Percentiles rank a stretch among this genome's conserved stretches.
These are phyloP conservation scores for Lasioglossum albipes DNA, from an alignment of 1,140 invertebrate genomes.

Conservation along the genomic window DNA sequence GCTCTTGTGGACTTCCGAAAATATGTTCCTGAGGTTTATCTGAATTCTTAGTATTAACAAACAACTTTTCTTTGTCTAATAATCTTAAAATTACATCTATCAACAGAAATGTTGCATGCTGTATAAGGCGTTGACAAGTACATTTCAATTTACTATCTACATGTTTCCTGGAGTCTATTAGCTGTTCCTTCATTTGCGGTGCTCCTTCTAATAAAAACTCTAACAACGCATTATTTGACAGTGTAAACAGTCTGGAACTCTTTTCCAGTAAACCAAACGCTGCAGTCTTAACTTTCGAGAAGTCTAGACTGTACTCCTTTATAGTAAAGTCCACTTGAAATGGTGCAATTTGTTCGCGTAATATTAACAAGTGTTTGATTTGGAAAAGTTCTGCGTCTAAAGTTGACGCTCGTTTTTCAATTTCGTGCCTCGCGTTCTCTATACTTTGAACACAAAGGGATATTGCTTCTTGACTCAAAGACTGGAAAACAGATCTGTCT, in stretches of 20 bases:
- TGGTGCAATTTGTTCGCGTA: slow-evolving; percentile 98
- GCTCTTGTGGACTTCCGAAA: slow-evolving; percentile 78
- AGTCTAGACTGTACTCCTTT: slow-evolving; percentile 95
- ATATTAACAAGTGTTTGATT: slow-evolving; percentile 98
- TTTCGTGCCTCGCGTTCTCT: slow-evolving; percentile 86
- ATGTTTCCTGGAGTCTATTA: slow-evolving; percentile 96
- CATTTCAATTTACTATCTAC: slow-evolving; percentile 95
- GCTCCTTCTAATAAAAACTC: slow-evolving; percentile 95
- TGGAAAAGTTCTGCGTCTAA: slow-evolving; percentile 98
- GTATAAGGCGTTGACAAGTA: slow-evolving; percentile 95
- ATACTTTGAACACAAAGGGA: slow-evolving; percentile 95
- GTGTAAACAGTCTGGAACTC: slow-evolving; percentile 90
- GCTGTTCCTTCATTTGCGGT: slow-evolving; percentile 94
- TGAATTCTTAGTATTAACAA: slow-evolving; percentile 76
- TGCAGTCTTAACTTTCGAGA: slow-evolving; percentile 92
- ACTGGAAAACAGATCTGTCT: slow-evolving; percentile 97
- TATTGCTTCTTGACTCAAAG: slow-evolving; percentile 96
- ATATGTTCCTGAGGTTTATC: slow-evolving; percentile 78
- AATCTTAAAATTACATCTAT: slow-evolving; percentile 87
- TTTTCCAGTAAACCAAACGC: slow-evolving; percentile 93
- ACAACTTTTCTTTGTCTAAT: slow-evolving; percentile 85
- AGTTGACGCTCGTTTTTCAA: slow-evolving; percentile 84
- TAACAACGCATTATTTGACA: slow-evolving; percentile 94
- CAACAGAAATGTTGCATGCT: slow-evolving; percentile 88
- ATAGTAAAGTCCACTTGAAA: slow-evolving; percentile 98